Base-by-base conservation (phyloP, 2,797 vertebrate genomes). In the Tokudaia tokunoshimensis region DNA sequence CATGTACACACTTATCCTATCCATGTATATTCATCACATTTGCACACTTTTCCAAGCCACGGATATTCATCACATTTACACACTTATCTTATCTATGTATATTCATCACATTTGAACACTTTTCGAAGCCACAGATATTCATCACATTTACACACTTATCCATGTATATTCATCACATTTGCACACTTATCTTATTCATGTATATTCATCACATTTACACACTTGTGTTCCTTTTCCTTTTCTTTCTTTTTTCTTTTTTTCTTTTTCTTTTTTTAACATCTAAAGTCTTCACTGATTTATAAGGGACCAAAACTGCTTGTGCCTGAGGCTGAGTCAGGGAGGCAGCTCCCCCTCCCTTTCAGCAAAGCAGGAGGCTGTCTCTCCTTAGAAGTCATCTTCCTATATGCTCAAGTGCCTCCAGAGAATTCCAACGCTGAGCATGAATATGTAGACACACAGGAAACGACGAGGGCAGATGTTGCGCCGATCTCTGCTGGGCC, bases 391-490 rank as follows among this genome's bases (percentile, higher is more conserved):
- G 96, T 98, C 98, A 97, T 98, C 96, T 96, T 98, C 93, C 96
- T 98, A 95, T 95, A 97, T 88, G 95, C 93, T 97, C 95, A 97
- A 97, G 94, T 9, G 22, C 98, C 98, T 98, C 98, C 24, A 47
- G 98, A 98, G 99, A 97, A 95, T 97, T 98, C 94, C 94, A 98
- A 98, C 98, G 98, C 98, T 98, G 98, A 81, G 80, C 98, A 98
- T 99, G 98, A 99, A 99, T 99, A 99, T 98, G 98, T 98, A 99
- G 98, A 96, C 97, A 97, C 61, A 91, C 11, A 0, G 91, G 94
- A 95, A 98, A 98, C 97, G 98, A 98, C 96, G 72, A 96, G 98
- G 98, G 96, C 98, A 99, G 99, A 98, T 99, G 98, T 98, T 98
- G 95, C 4, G 12, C 95, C 59, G 72, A 97, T 98, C 97, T 98